Evolutionary conservation across 1,140 invertebrate genomes (phyloP), one percentile per base, ranked within the genome.

Genomic region (Acromyrmex charruanus): DNA sequence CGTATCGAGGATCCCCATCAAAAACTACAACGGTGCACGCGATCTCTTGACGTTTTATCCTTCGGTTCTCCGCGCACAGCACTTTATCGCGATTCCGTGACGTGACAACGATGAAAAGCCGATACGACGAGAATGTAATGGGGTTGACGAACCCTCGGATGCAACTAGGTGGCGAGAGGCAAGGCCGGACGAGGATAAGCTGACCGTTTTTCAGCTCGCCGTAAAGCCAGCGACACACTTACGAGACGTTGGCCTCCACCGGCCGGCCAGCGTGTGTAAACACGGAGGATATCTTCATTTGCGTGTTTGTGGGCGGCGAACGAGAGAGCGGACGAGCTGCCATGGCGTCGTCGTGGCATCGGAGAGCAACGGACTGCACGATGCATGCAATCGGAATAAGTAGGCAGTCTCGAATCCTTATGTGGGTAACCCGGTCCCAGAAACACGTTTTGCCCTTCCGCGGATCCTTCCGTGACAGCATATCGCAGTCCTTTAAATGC

Each of bases 341-440:
- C 81, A 84, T 35, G 18, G 49, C 49, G 16, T 66, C 61, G 82
- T 21, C 71, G 44, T 65, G 58, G 71, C 25, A 9, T 58, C 75
- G 44, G 53, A 69, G 80, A 84, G 80, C 80, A 81, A 81, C 77
- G 77, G 51, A 71, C 85, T 59, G 66, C 21, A 69, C 39, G 65
- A n/a, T 18, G 85, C 88, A 85, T 84, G 91, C 91, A 86, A 59
- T 80, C 77, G 88, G 90, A 90, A 91, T 90, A 91, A 92, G 88
- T 89, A 89, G 91, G 87, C 87, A 87, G 91, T 77, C 89, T 88
- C 91, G 91, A 91, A 90, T 91, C 88, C 55, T 89, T 84, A 92
- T 91, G 89, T 92, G 89, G 92, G 92, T 92, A 88, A 92, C 92
- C 92, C 90, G 90, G 92, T 92, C 92, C 91, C 91, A 88, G 88